Evolutionary conservation across 2,888 invertebrate genomes (phyloP), one percentile per base, ranked within the genome.

Genomic region (Spisula solida): DNA sequence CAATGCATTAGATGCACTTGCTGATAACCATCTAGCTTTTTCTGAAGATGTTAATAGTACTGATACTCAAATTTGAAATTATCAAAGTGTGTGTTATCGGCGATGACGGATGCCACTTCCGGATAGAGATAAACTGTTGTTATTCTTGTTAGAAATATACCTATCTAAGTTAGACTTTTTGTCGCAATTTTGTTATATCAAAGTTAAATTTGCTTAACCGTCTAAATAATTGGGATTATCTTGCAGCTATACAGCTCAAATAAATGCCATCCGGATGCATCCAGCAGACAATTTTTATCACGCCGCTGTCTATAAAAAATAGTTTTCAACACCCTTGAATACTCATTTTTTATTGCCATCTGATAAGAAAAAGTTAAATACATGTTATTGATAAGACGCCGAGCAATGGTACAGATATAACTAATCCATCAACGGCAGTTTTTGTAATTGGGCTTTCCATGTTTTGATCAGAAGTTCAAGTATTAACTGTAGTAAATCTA

Each of bases 1-100:
- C 60, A 66, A n/a, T 66, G 25, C 25, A 25, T 66, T 25, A 4
- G 6, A 66, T 25, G 25, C 12, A 2, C 60, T 66, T 66, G 6
- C 25, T 25, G 4, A 66, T 66, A 10, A 25, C 10, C n/a, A 66
- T 66, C n/a, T 25, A 6, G 2, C 10, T 25, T 66, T n/a, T 66
- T 6, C 5, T 25, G 10, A 66, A 66, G 10, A 66, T n/a, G 4
- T 25, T 66, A 25, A 66, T 8, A 66, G 8, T 66, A 25, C 5
- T 25, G 60, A 25, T 66, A 66, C 0, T 66, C n/a, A n/a, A 18
- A 8, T 66, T 66, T 66, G 10, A 66, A 66, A 66, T 12, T 25
- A 66, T 66, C 60, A 66, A 66, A 66, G 60, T 66, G n/a, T 12
- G 60, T 25, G 60, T 66, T 66, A 66, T 66, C 60, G 25, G 25